Conservation (phyloP, 2,113 vertebrate species). For the Trinectes maculatus region DNA sequence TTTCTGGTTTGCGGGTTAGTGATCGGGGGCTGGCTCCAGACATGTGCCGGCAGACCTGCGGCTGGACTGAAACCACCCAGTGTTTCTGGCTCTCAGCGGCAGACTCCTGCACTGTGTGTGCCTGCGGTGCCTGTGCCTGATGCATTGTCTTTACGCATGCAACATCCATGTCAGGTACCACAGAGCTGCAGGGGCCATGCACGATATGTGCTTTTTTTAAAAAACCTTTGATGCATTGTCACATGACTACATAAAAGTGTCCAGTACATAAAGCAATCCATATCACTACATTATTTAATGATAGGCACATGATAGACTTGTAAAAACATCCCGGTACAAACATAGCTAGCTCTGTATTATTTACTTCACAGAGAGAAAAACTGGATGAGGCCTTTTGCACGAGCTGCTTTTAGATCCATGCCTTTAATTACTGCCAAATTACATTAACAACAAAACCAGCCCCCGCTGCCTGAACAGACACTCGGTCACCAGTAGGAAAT, state of each 20-base stretch:
- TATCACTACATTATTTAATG: conserved; percentile 52
- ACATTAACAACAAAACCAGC: background rate
- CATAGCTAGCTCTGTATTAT: background rate
- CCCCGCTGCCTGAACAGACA: background rate
- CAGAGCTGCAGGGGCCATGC: background rate
- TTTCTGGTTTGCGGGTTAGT: conserved; percentile 42
- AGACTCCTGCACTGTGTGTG: conserved; percentile 11
- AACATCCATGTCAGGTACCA: conserved; percentile 26
- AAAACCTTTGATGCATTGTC: conserved; percentile 9
- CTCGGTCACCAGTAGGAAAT: conserved; percentile 13
- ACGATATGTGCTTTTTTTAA: background rate
- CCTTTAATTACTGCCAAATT: conserved; percentile 11
- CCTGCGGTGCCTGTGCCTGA: conserved; percentile 1
- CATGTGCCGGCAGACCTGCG: conserved; percentile 49
- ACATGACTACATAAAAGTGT: background rate
- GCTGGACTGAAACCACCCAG: conserved; percentile 65
- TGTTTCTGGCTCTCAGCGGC: conserved; percentile 33
- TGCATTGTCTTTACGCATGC: background rate
- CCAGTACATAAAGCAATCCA: conserved; percentile 31
- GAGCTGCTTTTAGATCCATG: background rate
- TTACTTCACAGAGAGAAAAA: background rate
- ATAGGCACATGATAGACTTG: conserved; percentile 23
- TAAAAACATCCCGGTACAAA: conserved; percentile 39
- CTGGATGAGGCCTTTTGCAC: background rate
- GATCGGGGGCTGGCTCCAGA: conserved; percentile 57